A percentile compares a stretch with the other conserved stretches of the same genome.
Conservation (phyloP, 2,113 vertebrate species). For the Odocoileus hemionus region DNA sequence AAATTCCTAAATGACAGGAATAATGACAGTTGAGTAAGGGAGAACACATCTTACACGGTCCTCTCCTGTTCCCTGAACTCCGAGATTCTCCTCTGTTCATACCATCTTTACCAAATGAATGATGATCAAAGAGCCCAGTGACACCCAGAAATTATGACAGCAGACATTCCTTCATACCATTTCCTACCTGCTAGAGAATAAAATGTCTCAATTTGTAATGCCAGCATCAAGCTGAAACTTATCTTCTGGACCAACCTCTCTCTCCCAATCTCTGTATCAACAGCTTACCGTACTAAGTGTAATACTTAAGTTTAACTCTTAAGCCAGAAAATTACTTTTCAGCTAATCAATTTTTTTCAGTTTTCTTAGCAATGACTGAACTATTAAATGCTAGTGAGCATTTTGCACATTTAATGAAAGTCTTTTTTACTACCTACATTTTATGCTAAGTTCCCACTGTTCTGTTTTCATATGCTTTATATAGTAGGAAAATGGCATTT, state of each 20-base stretch:
- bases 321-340: background rate
- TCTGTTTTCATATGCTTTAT: background rate
- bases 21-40: background rate
- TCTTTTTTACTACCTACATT: background rate
- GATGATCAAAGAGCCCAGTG: slow-evolving; percentile 21
- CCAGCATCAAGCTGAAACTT: slow-evolving; percentile 3
- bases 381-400: background rate
- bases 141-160: slow-evolving; percentile 53
- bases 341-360: background rate
- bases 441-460: background rate
- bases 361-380: background rate
- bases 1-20: background rate
- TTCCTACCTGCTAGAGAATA: slow-evolving; percentile 44
- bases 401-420: slow-evolving; percentile 37
- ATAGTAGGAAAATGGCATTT: background rate
- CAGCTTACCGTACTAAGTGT: background rate
- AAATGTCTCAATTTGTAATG: background rate
- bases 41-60: background rate
- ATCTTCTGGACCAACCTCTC: background rate
- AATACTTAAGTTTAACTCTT: background rate
- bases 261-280: background rate
- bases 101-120: slow-evolving; percentile 4
- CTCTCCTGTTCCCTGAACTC: background rate
- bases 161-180: slow-evolving; percentile 47
- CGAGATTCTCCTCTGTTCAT: background rate